These are phyloP conservation scores for Ariopsis seemanni DNA, from an alignment of 2,113 vertebrate genomes.

Conservation along the genomic window DNA sequence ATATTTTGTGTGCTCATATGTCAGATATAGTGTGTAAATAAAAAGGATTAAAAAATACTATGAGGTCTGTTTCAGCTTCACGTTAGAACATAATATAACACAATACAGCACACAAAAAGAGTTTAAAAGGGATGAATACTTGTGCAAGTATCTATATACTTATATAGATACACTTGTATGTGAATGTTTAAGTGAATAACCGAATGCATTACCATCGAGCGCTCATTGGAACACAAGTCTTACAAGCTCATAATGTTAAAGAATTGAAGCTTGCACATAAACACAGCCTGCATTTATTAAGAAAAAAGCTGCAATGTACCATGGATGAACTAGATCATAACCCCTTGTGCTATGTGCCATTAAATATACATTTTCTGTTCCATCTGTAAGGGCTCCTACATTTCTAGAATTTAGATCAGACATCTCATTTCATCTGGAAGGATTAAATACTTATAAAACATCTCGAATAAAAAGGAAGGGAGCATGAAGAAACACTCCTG, in stretches of 20 bases:
- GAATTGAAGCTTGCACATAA: background rate
- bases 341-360: conserved; percentile 2
- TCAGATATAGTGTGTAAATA: background rate
- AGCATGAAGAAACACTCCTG: conserved; percentile 13
- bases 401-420: background rate
- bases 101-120: background rate
- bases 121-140: background rate
- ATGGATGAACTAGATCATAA: background rate
- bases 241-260: background rate
- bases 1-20: background rate
- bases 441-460: conserved; percentile 15
- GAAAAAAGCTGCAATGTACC: background rate
- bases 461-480: conserved; percentile 6
- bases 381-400: background rate
- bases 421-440: background rate
- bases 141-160: background rate
- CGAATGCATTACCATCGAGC: background rate
- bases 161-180: background rate
- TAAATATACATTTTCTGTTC: conserved; percentile 24
- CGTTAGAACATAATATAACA: background rate
- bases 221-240: background rate
- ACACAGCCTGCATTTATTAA: background rate
- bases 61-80: background rate
- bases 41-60: background rate
- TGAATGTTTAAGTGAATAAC: background rate